Evolutionary conservation across 2,888 invertebrate species (phyloP), one percentile per base, ranked within the genome.

Genomic region (Leucophenga maculata): DNA sequence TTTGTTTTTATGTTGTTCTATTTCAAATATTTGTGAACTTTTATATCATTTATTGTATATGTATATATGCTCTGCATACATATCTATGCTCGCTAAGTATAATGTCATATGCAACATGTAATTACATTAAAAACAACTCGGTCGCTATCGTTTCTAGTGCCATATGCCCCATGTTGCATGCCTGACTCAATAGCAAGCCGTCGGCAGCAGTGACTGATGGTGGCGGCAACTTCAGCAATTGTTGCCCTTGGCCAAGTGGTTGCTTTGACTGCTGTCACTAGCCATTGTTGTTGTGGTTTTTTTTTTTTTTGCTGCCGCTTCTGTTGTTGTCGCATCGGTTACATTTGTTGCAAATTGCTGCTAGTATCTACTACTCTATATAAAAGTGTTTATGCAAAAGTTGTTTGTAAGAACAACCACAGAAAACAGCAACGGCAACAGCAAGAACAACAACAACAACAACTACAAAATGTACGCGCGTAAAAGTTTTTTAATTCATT

Each of bases 111-210:
- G 67, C 71, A 73, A 67, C 74, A 71, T 65, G 68, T 80, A 81
- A 82, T 82, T 79, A 75, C 75, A 80, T 82, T 81, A 79, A 77
- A 76, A 67, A 20, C 65, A 67, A 67, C 66, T 26, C 65, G n/a
- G 16, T 6, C 18, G 22, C 6, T n/a, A 1, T 50, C 50, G 50
- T 8, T 16, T 18, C 55, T 55, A 4, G 16, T 14, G 26, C n/a
- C 16, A n/a, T 50, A 50, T 50, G 50, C 18, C 16, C 8, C 14
- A 57, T 26, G 57, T 60, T 39, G 39, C 44, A 39, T 8, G 39
- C 8, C 8, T 39, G 39, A 39, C 50, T 50, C 50, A 2, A 16
- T 50, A 16, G n/a, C 44, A 39, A n/a, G 18, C 1, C 11, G 57
- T 31, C 13, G 8, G 57, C 6, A 26, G 57, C 31, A 8, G 57